Evolutionary conservation across 1,140 invertebrate species (phyloP), one percentile per base, ranked within the genome.

Genomic region (Drosophila azteca): DNA sequence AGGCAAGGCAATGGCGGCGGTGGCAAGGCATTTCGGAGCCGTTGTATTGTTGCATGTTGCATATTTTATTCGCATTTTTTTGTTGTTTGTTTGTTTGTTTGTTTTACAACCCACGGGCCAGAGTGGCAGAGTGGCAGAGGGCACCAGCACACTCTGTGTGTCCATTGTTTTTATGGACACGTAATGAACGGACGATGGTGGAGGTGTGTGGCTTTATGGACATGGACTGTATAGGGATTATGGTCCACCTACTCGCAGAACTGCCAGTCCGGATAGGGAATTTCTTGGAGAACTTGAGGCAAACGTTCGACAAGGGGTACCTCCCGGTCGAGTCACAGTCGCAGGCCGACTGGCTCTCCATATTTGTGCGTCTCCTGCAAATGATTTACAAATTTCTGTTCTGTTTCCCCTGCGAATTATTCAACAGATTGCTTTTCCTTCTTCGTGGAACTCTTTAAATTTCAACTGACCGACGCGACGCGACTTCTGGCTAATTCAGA

Each of bases 41-140:
- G 43, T 39, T 54, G 52, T 67, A 60, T 67, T 70, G 61, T 46
- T 71, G 54, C 51, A 54, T 72, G 64, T 76, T 76, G 73, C 63
- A 76, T 76, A 75, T 76, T 79, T 61, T 59, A 74, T 65, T n/a
- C 20, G 58, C 22, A n/a, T 39, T 39, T 39, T 48, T 9, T 24
- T 48, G 15, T 22, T 46, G 15, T n/a, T 45, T n/a, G 8, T 3
- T 20, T 20, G 17, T 20, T 20, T 20, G 17, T 20, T 20, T 20
- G 9, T 22, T 48, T 22, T 24, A 39, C 35, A 39, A 39, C 11
- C 35, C 11, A 39, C 35, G 35, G 5, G 11, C 3, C 35, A 13
- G 11, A 39, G 11, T 11, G 3, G 5, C 11, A 39, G 11, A 39
- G 35, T 39, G 3, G 4, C 11, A 39, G 11, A 39, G 35, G 13